Evolutionary conservation across 2,113 vertebrate genomes (phyloP).

Genomic region (Cromileptes altivelis): DNA sequence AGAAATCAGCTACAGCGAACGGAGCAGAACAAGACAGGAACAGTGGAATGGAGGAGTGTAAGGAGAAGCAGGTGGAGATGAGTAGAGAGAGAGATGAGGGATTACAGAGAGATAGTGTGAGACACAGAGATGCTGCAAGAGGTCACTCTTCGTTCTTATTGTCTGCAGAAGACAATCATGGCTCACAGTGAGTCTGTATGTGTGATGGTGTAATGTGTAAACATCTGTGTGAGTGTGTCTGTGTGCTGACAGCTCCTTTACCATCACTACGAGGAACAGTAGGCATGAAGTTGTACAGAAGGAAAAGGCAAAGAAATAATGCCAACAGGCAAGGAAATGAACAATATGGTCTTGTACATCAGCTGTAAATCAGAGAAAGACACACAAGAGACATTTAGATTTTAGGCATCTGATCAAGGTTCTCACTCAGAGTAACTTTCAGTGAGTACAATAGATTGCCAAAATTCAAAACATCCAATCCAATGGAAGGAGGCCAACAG

Average conservation of each 20-base stretch:
- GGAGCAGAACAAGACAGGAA: slow-evolving; percentile 15
- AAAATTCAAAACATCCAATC: slow-evolving; percentile 36
- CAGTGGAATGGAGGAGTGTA: slow-evolving; percentile 5
- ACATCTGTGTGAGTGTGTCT: slow-evolving; percentile 52
- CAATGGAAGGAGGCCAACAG: slow-evolving; percentile 31
- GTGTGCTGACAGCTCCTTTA: slow-evolving; percentile 48
- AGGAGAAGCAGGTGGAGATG: slow-evolving; percentile 60
- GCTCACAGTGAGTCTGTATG: slow-evolving; percentile 56
- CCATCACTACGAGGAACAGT: slow-evolving; percentile 47
- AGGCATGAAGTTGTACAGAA: slow-evolving; percentile 29
- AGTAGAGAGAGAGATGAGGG: slow-evolving; percentile 56
- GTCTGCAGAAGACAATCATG: slow-evolving; percentile 74
- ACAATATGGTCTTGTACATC: slow-evolving; percentile 49
- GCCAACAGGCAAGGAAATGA: slow-evolving; percentile 35
- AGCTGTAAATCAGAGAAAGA: slow-evolving; percentile 33
- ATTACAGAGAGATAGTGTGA: slow-evolving; percentile 64
- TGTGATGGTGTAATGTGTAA: slow-evolving; percentile 67
- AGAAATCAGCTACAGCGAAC: slow-evolving; percentile 38
- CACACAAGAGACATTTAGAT: slow-evolving; percentile 36
- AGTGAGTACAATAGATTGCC: slow-evolving; percentile 29
- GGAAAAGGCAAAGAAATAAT: slow-evolving; percentile 41
- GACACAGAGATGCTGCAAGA: slow-evolving; percentile 63
- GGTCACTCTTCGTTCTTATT: slow-evolving; percentile 73
- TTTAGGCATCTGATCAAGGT: slow-evolving; percentile 51
- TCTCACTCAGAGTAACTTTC: slow-evolving; percentile 36